Evolutionary conservation across 2,113 vertebrate species (phyloP).

Genomic region (Xiphophorus hellerii): DNA sequence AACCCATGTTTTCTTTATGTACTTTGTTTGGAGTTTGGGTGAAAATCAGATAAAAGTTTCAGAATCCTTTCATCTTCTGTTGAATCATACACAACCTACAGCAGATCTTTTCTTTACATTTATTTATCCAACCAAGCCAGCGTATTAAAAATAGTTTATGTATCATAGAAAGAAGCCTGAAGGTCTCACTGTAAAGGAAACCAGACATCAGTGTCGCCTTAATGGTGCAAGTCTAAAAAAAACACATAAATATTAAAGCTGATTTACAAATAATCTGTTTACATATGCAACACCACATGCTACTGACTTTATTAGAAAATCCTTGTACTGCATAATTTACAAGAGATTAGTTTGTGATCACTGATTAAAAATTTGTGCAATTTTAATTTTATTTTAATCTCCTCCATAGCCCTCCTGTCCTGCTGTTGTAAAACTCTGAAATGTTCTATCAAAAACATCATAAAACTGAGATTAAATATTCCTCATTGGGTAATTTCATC

Average conservation of each 20-base stretch:
- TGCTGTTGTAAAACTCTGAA: not conserved
- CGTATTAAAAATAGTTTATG: not conserved
- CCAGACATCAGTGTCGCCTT: not conserved
- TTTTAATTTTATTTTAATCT: not conserved
- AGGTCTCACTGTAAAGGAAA: not conserved
- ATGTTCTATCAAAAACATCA: not conserved
- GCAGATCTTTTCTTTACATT: not conserved
- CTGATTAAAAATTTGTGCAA: not conserved
- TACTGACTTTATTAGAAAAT: not conserved
- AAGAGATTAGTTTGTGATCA: not conserved
- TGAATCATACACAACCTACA: not conserved
- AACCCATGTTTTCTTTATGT: no score
- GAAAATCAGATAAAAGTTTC: not conserved
- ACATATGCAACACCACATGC: not conserved
- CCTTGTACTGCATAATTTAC: not conserved
- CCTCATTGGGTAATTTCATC: not conserved
- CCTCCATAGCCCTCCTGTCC: not conserved
- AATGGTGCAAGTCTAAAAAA: not conserved
- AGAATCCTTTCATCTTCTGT: not conserved
- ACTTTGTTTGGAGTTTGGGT: not conserved
- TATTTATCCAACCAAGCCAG: not conserved
- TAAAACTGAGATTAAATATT: not conserved
- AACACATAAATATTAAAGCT: not conserved
- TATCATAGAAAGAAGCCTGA: not conserved
- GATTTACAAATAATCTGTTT: not conserved